Percentiles rank a stretch among this genome's conserved stretches.
Evolutionary conservation across 1,140 invertebrate species (phyloP).

Genomic region (Scaptomyza montana): DNA sequence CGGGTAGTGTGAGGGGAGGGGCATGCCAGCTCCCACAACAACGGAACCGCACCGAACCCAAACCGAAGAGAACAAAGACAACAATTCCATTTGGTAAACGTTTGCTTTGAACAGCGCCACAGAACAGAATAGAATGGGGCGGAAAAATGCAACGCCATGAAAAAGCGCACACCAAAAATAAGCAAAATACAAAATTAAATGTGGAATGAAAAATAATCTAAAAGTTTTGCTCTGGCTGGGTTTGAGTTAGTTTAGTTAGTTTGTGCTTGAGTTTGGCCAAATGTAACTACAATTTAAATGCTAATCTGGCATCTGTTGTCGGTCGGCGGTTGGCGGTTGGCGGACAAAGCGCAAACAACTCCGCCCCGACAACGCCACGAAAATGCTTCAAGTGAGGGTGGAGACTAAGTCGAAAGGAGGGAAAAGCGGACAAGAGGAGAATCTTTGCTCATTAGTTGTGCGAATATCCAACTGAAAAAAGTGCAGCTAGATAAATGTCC

Average conservation of each 20-base stretch:
- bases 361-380: slow-evolving; percentile 45
- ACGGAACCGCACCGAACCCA: slow-evolving; percentile 38
- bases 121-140: slow-evolving; percentile 11
- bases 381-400: slow-evolving; percentile 40
- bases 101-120: slow-evolving; percentile 41
- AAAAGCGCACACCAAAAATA: slow-evolving; percentile 18
- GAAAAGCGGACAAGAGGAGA: neutral
- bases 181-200: slow-evolving; percentile 21
- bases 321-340: slow-evolving; percentile 43
- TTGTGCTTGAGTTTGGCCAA: slow-evolving; percentile 62
- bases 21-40: slow-evolving; percentile 58
- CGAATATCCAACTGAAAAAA: slow-evolving; percentile 13
- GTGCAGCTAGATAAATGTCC: too few species aligned
- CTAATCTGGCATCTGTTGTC: slow-evolving; percentile 78
- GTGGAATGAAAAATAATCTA: slow-evolving; percentile 76
- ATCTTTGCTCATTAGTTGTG: slow-evolving; percentile 48
- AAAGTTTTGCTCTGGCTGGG: slow-evolving; percentile 29
- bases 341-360: slow-evolving; percentile 68
- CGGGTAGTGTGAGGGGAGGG: slow-evolving; percentile 3
- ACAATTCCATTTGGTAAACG: slow-evolving; percentile 80
- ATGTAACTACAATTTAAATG: slow-evolving; percentile 81
- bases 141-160: slow-evolving; percentile 55
- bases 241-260: slow-evolving; percentile 34
- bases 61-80: slow-evolving; percentile 65
- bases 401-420: neutral